Conservation (phyloP, 2,888 invertebrate species). For the Campaea margaritaria region DNA sequence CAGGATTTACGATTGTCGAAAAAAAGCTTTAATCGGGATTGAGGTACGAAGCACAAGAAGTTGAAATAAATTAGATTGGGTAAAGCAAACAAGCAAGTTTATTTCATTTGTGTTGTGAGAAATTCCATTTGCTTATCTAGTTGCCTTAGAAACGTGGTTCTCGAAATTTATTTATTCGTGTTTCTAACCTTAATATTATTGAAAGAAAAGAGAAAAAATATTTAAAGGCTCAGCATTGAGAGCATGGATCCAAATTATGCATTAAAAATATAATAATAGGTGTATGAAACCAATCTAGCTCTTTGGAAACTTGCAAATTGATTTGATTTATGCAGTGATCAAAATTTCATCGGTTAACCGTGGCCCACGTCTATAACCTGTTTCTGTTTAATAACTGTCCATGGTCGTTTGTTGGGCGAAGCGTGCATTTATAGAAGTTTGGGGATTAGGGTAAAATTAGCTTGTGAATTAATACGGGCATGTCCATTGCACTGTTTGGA, state of each 20-base stretch:
- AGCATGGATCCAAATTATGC: too few species aligned
- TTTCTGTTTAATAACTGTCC: slow-evolving; percentile 42
- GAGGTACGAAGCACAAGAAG: slow-evolving; percentile 34
- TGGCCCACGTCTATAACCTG: slow-evolving; percentile 23
- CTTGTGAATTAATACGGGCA: slow-evolving; percentile 72
- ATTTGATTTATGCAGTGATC: slow-evolving; percentile 12
- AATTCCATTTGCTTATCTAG: slow-evolving; percentile 36
- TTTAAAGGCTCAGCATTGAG: too few species aligned
- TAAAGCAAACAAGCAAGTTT: slow-evolving; percentile 35
- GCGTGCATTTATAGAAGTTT: slow-evolving; percentile 63
- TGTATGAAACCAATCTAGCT: too few species aligned
- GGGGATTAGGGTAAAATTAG: slow-evolving; percentile 70
- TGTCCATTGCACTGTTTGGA: slow-evolving; percentile 75
- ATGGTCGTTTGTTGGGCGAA: slow-evolving; percentile 40
- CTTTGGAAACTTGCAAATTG: background rate
- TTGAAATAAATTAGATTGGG: slow-evolving; percentile 39
- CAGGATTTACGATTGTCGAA: slow-evolving; percentile 38
- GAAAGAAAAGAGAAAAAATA: background rate
- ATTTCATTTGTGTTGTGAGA: slow-evolving; percentile 34
- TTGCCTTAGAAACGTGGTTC: slow-evolving; percentile 22
- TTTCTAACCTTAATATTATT: slow-evolving; percentile 12
- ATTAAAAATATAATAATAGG: too few species aligned
- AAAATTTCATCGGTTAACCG: slow-evolving; percentile 15
- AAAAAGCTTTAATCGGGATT: slow-evolving; percentile 37
- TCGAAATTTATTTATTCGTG: slow-evolving; percentile 24